Base-by-base conservation (phyloP, 2,888 invertebrate species). In the Metallyticus violacea region DNA sequence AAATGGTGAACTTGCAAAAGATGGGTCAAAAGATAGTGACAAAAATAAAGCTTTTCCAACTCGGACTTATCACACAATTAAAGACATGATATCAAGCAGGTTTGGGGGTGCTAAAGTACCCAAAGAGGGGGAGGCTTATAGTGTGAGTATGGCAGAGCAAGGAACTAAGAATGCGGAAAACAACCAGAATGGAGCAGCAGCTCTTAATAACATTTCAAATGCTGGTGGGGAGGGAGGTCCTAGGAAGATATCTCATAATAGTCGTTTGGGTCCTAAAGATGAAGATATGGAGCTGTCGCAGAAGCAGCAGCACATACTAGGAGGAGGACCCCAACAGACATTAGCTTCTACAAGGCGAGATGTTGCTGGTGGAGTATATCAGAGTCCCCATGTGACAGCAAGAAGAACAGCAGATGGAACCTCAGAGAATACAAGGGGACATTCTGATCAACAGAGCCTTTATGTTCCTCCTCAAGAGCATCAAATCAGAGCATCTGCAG, bases 51-150 rank as follows among this genome's bases (percentile, higher is more conserved):
- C 92, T 86, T 94, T 95, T n/a, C 94, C 96, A 87, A 95, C 95
- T 81, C 95, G 96, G 91, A 96, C 96, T 0, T 96, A 96, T 90
- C 95, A 97, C 91, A 96, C 96, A 5, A 94, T 97, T 88, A 96
- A 96, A 93, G 96, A 96, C 90, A 96, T 97, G 93, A 96, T 97
- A 90, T 96, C 96, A 27, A 96, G 95, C 91, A 94, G 95, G 90
- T 96, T 97, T 91, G 87, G 87, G 6, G 77, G 77, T 77, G 81
- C 7, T 7, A 87, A 87, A 29, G 30, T 76, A 25, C 29, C 81
- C 7, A 86, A 86, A 77, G 86, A 86, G 9, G 30, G 40, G 27
- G 77, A 82, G 15, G 82, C 7, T 0, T 76, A 26, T n/a, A 76
- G 82, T 82, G 62, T 62, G 62, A 76, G 3, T 76, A 30, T n/a